Base-by-base conservation (phyloP, 2,113 vertebrate species). In the Malurus alboscapulatus region DNA sequence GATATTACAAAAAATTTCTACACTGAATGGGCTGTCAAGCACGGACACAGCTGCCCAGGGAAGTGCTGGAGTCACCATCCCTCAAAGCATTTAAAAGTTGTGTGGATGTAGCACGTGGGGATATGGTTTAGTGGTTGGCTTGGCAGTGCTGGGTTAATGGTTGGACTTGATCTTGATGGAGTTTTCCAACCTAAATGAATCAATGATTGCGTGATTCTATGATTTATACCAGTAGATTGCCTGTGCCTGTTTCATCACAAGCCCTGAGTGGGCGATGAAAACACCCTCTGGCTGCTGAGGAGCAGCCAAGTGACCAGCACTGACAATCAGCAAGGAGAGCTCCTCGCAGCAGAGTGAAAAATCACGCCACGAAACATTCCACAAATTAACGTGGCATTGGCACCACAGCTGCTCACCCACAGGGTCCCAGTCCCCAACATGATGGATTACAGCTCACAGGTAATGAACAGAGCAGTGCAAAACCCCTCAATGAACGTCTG, bases 101-200 rank as follows among this genome's bases (percentile, higher is more conserved):
- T 19, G 8, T 1, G 7, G 15, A 62, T 36, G 21, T 27, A 26
- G 26, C 34, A 83, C 25, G 1, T 62, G 30, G 34, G 68, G 25
- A 50, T 10, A 16, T 24, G 34, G 32, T 22, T 80, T 73, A 58
- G 36, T 29, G 16, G 29, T 24, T 25, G 21, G 8, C 21, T 76
- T 55, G 34, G 42, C 30, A 16, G 20, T 14, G 17, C 34, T 44
- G 42, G 21, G 21, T 36, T 76, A 42, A 32, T 36, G 9, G 30
- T 0, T 69, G 12, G 47, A 82, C 25, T 36, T 1, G 0, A 44
- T 62, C 15, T 48, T 24, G 51, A 55, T 69, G 26, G 26, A 14
- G 20, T 69, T 83, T 76, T 76, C 17, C 63, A 76, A 54, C 45
- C 12, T 16, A 54, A 74, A 34, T 22, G 14, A 76, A 18, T 11